A percentile compares a stretch with the other conserved stretches of the same genome.
These are phyloP conservation scores for Malurus splendens DNA, from an alignment of 2,797 vertebrate genomes.

Conservation along the genomic window DNA sequence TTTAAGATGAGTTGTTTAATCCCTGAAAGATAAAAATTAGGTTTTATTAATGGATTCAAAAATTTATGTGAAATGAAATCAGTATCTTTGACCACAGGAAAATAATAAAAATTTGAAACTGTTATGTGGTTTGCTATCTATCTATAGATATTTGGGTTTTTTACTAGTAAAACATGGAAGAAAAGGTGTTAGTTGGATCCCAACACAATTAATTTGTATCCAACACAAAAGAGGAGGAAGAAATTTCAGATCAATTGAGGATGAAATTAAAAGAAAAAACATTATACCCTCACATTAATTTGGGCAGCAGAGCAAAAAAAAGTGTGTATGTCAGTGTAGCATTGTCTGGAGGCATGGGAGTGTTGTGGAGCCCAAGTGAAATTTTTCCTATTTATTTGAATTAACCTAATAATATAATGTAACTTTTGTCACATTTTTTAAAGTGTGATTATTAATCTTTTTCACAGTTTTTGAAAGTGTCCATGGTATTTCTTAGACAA, in stretches of 20 bases:
- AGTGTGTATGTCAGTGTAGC: fast-evolving
- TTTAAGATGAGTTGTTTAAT: not conserved
- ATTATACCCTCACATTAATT: not conserved
- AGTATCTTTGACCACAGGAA: not conserved
- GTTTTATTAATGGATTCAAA: not conserved
- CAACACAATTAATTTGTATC: not conserved
- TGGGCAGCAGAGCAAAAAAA: not conserved
- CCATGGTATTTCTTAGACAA: not conserved
- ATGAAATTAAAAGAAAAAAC: not conserved
- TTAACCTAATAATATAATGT: not conserved
- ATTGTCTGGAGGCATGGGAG: not conserved
- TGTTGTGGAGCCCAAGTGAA: not conserved
- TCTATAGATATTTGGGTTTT: fast-evolving
- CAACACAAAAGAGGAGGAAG: not conserved
- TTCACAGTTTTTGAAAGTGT: not conserved
- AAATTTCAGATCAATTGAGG: not conserved
- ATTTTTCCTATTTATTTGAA: not conserved
- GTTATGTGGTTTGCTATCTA: not conserved
- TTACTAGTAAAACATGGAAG: not conserved
- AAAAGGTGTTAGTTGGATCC: not conserved
- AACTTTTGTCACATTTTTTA: not conserved
- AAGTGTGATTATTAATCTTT: not conserved
- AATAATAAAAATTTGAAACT: not conserved
- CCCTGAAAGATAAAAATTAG: not conserved
- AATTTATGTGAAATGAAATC: not conserved